Evolutionary conservation across 2,888 invertebrate species (phyloP), one percentile per base, ranked within the genome.

Genomic region (Zaprionus bogoriensis): DNA sequence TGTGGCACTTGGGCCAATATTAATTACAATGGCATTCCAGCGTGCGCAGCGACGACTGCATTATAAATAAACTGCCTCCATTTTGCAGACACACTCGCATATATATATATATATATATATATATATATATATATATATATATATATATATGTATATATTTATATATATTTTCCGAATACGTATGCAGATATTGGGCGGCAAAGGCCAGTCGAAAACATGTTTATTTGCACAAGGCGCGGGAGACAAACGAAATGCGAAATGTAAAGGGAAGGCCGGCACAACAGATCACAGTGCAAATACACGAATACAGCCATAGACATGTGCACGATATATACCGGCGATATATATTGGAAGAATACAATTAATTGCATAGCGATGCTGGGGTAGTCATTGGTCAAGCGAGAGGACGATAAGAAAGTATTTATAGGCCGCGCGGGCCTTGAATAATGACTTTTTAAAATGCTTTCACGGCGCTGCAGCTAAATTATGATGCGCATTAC

Each of bases 401-500:
- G 32, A 5, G 39, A 10, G 36, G 25, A 44, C 47, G 66, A 59
- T 66, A 59, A 58, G 52, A 28, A 48, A 14, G 58, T 59, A 67
- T 66, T 66, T 52, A 66, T 58, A n/a, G 52, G 30, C 51, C 4
- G 12, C 23, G 44, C 20, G 23, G n/a, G 36, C 25, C 46, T 45
- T 59, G 45, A 53, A 67, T 54, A 46, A 41, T 50, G 50, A 36
- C 22, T 38, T 47, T 66, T 58, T 42, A 42, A 48, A 67, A 48
- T 41, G 47, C 32, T 23, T 20, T n/a, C 32, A 17, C 17, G 28
- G 14, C 27, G 22, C 32, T 27, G 6, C 25, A 25, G 25, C 51
- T 64, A 32, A 55, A 47, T 55, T 62, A 62, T 53, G 61, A 51
- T 51, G 52, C 47, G 61, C 54, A 67, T 57, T 62, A 61, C 45